These are phyloP conservation scores for Scaptomyza pallida DNA, from an alignment of 1,140 invertebrate genomes.

Conservation along the genomic window DNA sequence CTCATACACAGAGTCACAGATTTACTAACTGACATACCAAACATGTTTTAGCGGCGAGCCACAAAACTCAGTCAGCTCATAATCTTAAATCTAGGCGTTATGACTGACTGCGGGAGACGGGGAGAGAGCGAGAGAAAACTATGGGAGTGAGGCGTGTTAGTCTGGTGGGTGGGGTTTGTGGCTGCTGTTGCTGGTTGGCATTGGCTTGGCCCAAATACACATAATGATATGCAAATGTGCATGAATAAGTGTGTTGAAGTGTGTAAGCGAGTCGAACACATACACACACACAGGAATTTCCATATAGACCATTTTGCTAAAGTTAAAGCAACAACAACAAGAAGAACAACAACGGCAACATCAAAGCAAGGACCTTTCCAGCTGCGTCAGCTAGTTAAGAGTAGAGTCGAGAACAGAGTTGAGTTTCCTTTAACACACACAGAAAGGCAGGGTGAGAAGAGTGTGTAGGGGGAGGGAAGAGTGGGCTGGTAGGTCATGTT, in stretches of 20 bases:
- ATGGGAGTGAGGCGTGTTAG: conserved; percentile 33
- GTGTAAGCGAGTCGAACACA: conserved; percentile 48
- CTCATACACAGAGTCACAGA: conserved; percentile 55
- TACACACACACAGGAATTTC: conserved; percentile 31
- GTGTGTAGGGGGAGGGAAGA: not conserved
- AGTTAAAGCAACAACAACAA: conserved; percentile 59
- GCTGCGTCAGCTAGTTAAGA: conserved; percentile 72
- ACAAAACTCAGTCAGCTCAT: conserved; percentile 75
- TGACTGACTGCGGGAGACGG: conserved; percentile 21
- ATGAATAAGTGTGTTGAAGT: conserved; percentile 76
- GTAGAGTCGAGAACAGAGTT: not conserved
- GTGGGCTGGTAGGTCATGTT: conserved; percentile 30
- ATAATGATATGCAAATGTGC: conserved; percentile 80
- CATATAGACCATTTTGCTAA: conserved; percentile 36
- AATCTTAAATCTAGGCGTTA: conserved; percentile 80
- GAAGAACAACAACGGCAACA: conserved; percentile 62
- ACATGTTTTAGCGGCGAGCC: conserved; percentile 56
- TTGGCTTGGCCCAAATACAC: conserved; percentile 53
- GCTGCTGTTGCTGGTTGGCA: conserved; percentile 21
- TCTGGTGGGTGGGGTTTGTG: not conserved
- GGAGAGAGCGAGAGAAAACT: conserved; percentile 38
- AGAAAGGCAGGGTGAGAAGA: conserved; percentile 7
- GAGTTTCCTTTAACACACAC: not conserved
- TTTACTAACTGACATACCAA: conserved; percentile 72
- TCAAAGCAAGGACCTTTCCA: conserved; percentile 60